Evolutionary conservation across 2,113 vertebrate genomes (phyloP).

Genomic region (Scopus umbretta): DNA sequence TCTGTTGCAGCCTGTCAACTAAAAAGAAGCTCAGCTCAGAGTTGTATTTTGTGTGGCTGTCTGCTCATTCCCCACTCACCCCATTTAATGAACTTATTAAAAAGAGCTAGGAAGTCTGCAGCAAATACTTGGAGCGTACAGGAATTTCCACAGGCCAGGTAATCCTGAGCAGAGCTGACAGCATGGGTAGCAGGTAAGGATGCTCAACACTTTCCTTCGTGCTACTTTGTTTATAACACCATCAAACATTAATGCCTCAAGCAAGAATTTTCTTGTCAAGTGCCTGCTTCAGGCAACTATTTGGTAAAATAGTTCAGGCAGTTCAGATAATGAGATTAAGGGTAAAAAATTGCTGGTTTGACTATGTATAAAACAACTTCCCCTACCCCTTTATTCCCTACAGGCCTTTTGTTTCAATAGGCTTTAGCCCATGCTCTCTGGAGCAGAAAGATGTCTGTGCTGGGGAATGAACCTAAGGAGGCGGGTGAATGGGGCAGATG

Average conservation of each 20-base stretch:
- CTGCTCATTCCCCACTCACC: background rate
- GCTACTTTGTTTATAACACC: background rate
- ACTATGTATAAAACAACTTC: background rate
- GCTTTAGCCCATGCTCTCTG: background rate
- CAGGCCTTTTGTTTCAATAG: background rate
- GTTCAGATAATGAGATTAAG: background rate
- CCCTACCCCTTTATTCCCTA: background rate
- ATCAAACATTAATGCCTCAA: background rate
- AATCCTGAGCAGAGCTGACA: background rate
- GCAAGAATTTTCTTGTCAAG: background rate
- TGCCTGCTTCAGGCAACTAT: background rate
- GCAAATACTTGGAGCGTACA: background rate
- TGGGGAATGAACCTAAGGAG: background rate
- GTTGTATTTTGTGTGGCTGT: background rate
- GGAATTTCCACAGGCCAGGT: background rate
- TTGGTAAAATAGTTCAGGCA: background rate
- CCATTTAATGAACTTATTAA: background rate
- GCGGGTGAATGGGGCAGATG: fast-evolving
- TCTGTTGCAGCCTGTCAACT: background rate
- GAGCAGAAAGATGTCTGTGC: background rate
- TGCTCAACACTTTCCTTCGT: background rate
- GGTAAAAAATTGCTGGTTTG: background rate
- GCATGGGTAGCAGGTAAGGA: background rate
- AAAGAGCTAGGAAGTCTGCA: background rate
- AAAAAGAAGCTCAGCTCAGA: background rate